These are phyloP conservation scores for Oenanthe melanoleuca DNA, from an alignment of 2,113 vertebrate genomes.

Conservation along the genomic window DNA sequence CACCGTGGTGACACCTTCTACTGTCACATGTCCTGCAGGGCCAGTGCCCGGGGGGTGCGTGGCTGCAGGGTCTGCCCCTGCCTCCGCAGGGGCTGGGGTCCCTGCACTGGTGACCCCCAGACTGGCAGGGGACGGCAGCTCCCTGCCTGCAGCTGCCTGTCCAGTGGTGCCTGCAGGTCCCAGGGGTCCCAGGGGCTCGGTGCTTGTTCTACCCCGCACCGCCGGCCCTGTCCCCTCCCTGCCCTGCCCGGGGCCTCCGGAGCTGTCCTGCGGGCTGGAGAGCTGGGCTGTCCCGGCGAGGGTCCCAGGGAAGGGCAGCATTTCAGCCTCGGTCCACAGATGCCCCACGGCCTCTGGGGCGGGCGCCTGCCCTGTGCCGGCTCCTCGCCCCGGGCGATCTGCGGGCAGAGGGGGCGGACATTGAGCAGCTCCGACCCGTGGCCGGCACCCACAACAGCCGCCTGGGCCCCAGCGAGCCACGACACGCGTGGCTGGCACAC, in stretches of 20 bases:
- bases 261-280: neutral
- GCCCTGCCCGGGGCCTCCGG: neutral
- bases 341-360: fast-evolving
- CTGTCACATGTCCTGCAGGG: fast-evolving
- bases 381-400: neutral
- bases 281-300: fast-evolving
- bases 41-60: fast-evolving
- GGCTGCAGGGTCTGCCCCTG: fast-evolving
- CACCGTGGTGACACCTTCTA: fast-evolving
- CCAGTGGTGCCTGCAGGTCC: fast-evolving
- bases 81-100: fast-evolving
- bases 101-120: neutral
- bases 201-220: fast-evolving
- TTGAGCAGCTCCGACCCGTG: neutral
- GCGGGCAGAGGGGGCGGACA: fast-evolving
- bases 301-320: neutral
- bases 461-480: neutral
- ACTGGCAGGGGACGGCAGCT: fast-evolving
- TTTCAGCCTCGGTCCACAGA: neutral
- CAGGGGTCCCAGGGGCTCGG: fast-evolving
- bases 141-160: neutral
- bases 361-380: fast-evolving
- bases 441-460: neutral
- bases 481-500: fast-evolving
- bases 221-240: neutral